Percentiles rank a stretch among this genome's conserved stretches.
phyloP scores from a whole-genome alignment of 2,113 vertebrate genomes.

The Antechinus flavipes region DNA sequence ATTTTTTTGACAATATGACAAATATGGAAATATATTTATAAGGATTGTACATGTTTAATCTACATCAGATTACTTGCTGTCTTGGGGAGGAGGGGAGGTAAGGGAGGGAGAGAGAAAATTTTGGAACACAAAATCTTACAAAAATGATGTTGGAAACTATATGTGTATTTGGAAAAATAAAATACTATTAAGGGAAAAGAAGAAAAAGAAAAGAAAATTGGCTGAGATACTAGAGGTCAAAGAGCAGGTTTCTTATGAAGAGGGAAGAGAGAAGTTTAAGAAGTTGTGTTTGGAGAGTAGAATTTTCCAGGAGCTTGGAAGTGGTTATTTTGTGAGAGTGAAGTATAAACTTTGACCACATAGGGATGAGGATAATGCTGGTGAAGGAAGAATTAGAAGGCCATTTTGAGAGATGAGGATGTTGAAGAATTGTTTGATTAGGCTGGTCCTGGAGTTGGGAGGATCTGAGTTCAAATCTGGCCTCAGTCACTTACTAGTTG shows the following conservation, averaged over 20 bases:
- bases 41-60: too few species aligned
- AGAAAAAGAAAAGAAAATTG: neutral
- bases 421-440: slow-evolving; percentile 15
- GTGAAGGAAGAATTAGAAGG: neutral
- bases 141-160: too few species aligned
- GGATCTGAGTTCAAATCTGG: too few species aligned
- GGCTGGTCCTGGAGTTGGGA: neutral
- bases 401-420: neutral
- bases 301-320: neutral
- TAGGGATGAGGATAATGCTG: neutral
- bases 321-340: neutral
- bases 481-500: too few species aligned
- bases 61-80: too few species aligned
- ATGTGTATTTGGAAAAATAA: too few species aligned
- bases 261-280: neutral
- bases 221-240: neutral
- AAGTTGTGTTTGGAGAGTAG: neutral
- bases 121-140: too few species aligned
- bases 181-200: too few species aligned
- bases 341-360: neutral
- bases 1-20: too few species aligned
- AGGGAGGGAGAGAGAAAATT: too few species aligned
- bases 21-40: too few species aligned
- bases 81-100: too few species aligned
- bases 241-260: neutral